phyloP scores from a whole-genome alignment of 2,113 vertebrate species.

The Argyrosomus japonicus region DNA sequence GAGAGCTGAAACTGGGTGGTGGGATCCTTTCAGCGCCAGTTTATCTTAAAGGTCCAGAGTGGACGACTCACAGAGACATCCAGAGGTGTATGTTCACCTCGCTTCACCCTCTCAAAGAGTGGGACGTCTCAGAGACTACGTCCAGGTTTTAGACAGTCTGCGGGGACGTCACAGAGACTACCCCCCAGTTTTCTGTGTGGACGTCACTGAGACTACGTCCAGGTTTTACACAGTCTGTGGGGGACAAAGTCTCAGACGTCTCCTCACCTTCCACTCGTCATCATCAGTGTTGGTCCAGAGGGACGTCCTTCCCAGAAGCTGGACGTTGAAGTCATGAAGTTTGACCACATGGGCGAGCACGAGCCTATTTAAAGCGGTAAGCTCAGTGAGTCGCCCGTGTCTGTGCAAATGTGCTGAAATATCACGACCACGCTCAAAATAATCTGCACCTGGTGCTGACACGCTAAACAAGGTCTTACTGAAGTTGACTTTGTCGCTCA shows the following conservation, averaged over 20 bases:
- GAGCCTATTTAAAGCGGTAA: constrained; percentile 81
- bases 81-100: too few relatives aligned
- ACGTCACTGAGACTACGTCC: too few relatives aligned
- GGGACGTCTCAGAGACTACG: too few relatives aligned
- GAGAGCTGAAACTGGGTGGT: constrained; percentile 12
- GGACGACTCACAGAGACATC: too few relatives aligned
- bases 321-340: constrained; percentile 66
- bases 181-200: too few relatives aligned
- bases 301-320: constrained; percentile 33
- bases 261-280: constrained; percentile 10
- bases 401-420: constrained; percentile 83
- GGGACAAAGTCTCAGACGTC: neutral
- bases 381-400: constrained; percentile 70
- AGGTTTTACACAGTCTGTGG: too few relatives aligned
- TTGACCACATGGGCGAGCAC: constrained; percentile 73
- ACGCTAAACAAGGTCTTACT: constrained; percentile 68
- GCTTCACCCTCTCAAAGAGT: too few relatives aligned
- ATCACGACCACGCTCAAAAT: constrained; percentile 81
- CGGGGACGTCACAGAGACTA: too few relatives aligned
- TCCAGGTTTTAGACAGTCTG: too few relatives aligned
- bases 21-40: neutral
- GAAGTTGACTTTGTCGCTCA: constrained; percentile 74
- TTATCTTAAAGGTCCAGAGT: neutral
- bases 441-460: constrained; percentile 84
- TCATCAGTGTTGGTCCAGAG: constrained; percentile 11